Evolutionary conservation across 2,113 vertebrate genomes (phyloP), one percentile per base, ranked within the genome.

Genomic region (Dryoscopus gambensis): DNA sequence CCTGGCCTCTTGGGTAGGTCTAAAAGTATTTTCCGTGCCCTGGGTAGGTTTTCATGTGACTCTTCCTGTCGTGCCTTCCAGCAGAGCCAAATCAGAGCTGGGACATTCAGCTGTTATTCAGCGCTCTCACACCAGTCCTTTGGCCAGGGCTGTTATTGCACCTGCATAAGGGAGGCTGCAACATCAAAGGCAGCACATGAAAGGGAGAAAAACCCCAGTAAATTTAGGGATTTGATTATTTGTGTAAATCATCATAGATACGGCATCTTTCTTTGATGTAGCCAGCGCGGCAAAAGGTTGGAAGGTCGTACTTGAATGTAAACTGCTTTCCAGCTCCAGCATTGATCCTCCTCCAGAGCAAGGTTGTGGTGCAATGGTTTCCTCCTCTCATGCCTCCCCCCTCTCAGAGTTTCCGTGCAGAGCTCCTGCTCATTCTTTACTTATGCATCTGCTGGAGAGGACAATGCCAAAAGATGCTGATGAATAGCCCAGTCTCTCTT

Each of bases 141-240:
- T 81, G 81, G 30, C 60, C n/a, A 35, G 25, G 73, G 62, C 40
- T 84, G n/a, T 16, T 93, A 7, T 13, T 90, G 88, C 92, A 98
- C 93, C 95, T 98, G 92, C 80, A 56, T 0, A 6, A 6, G 74
- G 59, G 77, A 92, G 62, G 53, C 77, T 91, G 76, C 12, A 31
- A 93, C 97, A 97, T 98, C 96, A 97, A 97, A 97, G 96, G 88
- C 90, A 93, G 8, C 49, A 94, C 68, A 84, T 94, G 68, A 97
- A 96, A 94, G 93, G 50, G 57, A 65, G 40, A 60, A 69, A 44
- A 10, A 3, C 9, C 18, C 20, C 53, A 87, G 88, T 78, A 94
- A 95, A 94, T 75, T 52, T 59, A 65, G 46, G 65, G 46, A 94
- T 97, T 95, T 95, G 81, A 84, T 92, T 96, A 94, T 95, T 96